Evolutionary conservation across 1,140 invertebrate species (phyloP), one percentile per base, ranked within the genome.

Genomic region (Drosophila paulistorum): DNA sequence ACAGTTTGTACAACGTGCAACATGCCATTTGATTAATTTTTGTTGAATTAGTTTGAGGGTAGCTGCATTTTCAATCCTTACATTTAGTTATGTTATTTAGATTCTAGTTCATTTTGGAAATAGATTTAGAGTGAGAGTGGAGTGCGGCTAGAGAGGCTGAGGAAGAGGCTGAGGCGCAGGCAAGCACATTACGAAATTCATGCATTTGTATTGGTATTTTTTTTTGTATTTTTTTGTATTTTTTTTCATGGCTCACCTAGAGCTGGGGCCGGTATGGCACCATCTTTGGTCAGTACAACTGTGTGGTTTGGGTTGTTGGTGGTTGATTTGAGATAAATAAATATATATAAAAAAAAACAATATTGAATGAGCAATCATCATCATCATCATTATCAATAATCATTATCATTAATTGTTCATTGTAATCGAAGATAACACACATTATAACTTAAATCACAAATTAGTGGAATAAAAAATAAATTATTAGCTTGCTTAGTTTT

Each of bases 251-350:
- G 84, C 93, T 93, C 93, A 93, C 93, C 94, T 94, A 95, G 94
- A 95, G 94, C 95, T 93, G 95, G 92, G 93, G 94, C 94, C 93
- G 94, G 94, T 92, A 95, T 93, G 93, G 94, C 94, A 94, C 94
- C 95, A 93, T 95, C 94, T 94, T 95, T 95, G 94, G 95, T 93
- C 93, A 95, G 94, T 94, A 95, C 94, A 93, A 95, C 94, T 95
- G 94, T 90, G 83, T 90, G 71, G 77, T 71, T 74, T 76, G 37
- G 11, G 10, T 39, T 11, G 10, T 39, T 11, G 37, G 37, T 37
- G 76, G 79, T 75, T 86, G 75, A 86, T 82, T 72, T 82, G 72
- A 90, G 79, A 90, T 71, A 81, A 75, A 81, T 82, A 70, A 75
- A 89, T 74, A 79, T 71, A 72, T 69, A 81, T 71, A 90, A 70